Evolutionary conservation across 2,888 invertebrate species (phyloP).

Genomic region (Agrochola litura): DNA sequence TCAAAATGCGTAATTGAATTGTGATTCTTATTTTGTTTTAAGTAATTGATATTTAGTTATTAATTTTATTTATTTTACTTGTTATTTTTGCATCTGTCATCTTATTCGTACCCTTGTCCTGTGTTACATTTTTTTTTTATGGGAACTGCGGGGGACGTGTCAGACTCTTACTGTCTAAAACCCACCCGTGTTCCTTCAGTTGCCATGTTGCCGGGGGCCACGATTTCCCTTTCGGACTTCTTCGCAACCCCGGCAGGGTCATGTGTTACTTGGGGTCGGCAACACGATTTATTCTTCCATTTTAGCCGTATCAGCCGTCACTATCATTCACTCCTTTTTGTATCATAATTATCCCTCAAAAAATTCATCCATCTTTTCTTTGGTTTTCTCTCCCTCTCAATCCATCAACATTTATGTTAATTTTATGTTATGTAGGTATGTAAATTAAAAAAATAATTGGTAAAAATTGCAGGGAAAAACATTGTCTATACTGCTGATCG

Average conservation of each 20-base stretch:
- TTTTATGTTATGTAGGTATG: background rate
- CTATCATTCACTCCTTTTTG: background rate
- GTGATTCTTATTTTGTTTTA: background rate
- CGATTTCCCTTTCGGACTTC: too few species aligned
- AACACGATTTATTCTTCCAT: background rate
- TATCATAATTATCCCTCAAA: background rate
- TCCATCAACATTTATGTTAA: background rate
- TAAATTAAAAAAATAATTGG: too few species aligned
- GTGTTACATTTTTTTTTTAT: too few species aligned
- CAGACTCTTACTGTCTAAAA: too few species aligned
- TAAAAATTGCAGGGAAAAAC: background rate
- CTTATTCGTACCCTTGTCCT: background rate
- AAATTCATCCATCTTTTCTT: background rate
- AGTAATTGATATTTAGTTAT: background rate
- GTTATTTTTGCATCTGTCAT: too few species aligned
- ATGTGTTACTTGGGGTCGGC: background rate
- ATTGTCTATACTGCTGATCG: background rate
- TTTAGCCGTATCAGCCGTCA: too few species aligned
- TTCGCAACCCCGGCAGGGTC: too few species aligned
- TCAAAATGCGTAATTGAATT: background rate
- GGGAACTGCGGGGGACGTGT: too few species aligned
- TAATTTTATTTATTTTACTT: background rate
- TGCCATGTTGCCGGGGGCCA: too few species aligned
- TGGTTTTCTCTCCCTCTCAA: background rate
- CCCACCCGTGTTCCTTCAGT: too few species aligned